Percentiles rank a stretch among this genome's conserved stretches.
These are phyloP conservation scores for Ammodytes marinus DNA, from an alignment of 2,113 vertebrate species.

Conservation along the genomic window DNA sequence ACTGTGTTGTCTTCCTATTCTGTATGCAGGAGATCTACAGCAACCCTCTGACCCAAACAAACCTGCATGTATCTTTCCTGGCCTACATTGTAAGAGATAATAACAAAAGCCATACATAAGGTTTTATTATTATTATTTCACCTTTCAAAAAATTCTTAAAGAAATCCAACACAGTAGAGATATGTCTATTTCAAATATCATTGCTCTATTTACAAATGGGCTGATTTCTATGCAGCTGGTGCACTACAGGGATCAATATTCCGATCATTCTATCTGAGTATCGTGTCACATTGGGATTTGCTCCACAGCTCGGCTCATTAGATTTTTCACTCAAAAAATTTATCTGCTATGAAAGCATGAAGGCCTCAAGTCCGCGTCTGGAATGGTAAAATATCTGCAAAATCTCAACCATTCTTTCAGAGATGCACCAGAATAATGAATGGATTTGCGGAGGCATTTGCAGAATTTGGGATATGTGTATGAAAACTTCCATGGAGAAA, in stretches of 20 bases:
- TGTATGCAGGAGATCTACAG: not conserved
- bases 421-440: not conserved
- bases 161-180: not conserved
- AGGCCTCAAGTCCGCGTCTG: not conserved
- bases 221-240: not conserved
- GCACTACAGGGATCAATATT: slow-evolving; percentile 22
- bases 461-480: not conserved
- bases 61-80: not conserved
- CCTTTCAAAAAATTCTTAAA: not conserved
- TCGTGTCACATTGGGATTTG: not conserved
- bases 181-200: not conserved
- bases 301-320: slow-evolving; percentile 6
- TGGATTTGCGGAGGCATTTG: not conserved
- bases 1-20: not conserved
- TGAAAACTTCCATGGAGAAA: not conserved
- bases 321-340: not conserved
- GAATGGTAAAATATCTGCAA: not conserved
- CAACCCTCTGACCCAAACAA: not conserved
- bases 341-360: not conserved
- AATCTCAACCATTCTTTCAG: not conserved
- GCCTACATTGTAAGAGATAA: not conserved
- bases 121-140: not conserved
- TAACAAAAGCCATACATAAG: not conserved
- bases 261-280: not conserved
- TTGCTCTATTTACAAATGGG: not conserved